Base-by-base conservation (phyloP, 2,888 invertebrate species). In the Dorcus parallelipipedus region DNA sequence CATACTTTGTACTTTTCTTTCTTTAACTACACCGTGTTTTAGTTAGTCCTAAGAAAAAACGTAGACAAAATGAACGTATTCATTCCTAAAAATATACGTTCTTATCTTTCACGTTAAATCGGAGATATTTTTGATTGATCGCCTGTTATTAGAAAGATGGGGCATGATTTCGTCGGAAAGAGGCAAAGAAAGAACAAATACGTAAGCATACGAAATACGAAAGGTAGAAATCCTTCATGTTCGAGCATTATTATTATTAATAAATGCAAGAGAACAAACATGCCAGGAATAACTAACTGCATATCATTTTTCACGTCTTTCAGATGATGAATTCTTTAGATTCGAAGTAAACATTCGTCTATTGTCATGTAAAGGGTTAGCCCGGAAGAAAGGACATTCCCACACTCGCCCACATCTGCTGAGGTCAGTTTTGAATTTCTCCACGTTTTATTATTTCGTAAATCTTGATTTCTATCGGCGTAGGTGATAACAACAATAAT, bases 361-460 rank as follows among this genome's bases (percentile, higher is more conserved):
- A 58, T 58, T 58, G 58, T 59, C 42, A 59, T 52, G 55, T 57
- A 63, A 66, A 66, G 65, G 65, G 65, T 65, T 65, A 55, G 52
- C 51, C 53, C 45, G 56, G 38, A 57, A 33, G 49, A 59, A 55
- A 51, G 58, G 59, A 59, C 56, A 66, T 66, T 66, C 66, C 64
- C 66, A 66, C 66, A 66, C 63, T 58, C 58, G 58, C 62, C 63
- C 60, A 66, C 66, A 66, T 64, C 64, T 64, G 64, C 60, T 54
- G 47, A 53, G 54, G 55, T 61, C 62, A 63, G 60, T 59, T 59
- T 55, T 42, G 47, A 55, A 59, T 51, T 60, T 58, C 52, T 55
- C 49, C 58, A 43, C 52, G 54, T 49, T 56, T 51, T 56, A 59
- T 60, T 59, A 59, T 59, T 59, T 54, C 55, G 54, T 50, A 50